Base-by-base conservation (phyloP, 2,113 vertebrate genomes). In the Oreotrochilus melanogaster region DNA sequence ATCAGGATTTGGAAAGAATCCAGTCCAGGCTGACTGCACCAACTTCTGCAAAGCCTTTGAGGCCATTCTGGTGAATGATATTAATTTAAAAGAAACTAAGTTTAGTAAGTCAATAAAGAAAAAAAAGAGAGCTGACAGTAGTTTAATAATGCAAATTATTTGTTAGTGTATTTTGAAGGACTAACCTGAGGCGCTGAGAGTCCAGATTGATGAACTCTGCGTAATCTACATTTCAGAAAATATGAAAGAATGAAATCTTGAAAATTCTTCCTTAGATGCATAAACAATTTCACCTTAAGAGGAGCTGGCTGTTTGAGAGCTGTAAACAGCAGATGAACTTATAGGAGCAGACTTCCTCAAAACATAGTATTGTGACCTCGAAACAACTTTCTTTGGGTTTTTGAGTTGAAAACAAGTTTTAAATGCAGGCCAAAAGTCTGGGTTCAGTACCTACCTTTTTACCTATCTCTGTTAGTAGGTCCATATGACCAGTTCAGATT, bases 261-360 rank as follows among this genome's bases (percentile, higher is more conserved):
- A 66, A 66, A 42, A 45, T 7, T 71, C 9, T 57, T 72, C 30
- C 4, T 24, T 31, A 18, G 11, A 27, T 66, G 76, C 67, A 57
- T 47, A 65, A 74, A 25, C 31, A 7, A 13, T 78, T 84, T 74
- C 7, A 42, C 70, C n/a, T 28, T 22, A 28, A 71, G 21, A 81
- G 31, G 43, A 78, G 9, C 13, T 47, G 15, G 3, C 8, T 51
- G 27, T 48, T 62, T 65, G 51, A 91, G 11, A 25, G 14, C 37
- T 70, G 30, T 19, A 62, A 43, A 35, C 13, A 92, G 23, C 25
- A 60, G 15, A 62, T 2, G 14, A 85, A 16, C 8, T n/a, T 43
- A 53, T 2, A 42, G 51, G 21, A 74, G 51, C 24, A 84, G 30
- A n/a, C 4, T 3, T 1, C 1, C 2, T 4, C 1, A 2, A 10